phyloP scores from a whole-genome alignment of 2,797 vertebrate genomes.

The Etheostoma nigrum region DNA sequence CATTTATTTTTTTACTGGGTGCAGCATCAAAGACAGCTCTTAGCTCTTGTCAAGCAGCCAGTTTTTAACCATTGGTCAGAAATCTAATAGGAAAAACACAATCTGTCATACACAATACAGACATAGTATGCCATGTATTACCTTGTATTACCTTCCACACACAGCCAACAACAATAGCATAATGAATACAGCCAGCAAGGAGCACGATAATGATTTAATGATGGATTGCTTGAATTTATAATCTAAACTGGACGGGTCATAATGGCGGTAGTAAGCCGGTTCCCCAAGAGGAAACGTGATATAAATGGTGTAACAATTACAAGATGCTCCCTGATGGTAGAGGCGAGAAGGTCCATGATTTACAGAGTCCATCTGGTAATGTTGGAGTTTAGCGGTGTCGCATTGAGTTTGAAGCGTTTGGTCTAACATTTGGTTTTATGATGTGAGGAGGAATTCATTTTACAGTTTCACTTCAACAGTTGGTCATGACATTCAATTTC shows the following conservation, averaged over 20 bases:
- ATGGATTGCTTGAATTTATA: constrained; percentile 55
- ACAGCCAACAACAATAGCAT: constrained; percentile 49
- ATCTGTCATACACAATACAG: constrained; percentile 41
- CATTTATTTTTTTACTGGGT: constrained; percentile 37
- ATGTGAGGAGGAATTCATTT: constrained; percentile 57
- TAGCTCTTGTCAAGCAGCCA: constrained; percentile 36
- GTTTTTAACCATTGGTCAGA: constrained; percentile 50
- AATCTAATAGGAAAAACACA: constrained; percentile 60
- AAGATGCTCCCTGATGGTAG: constrained; percentile 52
- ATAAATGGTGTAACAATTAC: constrained; percentile 48
- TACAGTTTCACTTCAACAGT: constrained; percentile 47
- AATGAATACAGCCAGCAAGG: constrained; percentile 33
- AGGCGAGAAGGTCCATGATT: constrained; percentile 55
- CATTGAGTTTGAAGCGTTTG: background rate
- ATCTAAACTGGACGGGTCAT: constrained; percentile 53
- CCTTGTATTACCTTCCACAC: constrained; percentile 48
- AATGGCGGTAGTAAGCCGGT: constrained; percentile 56
- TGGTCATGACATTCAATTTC: constrained; percentile 41
- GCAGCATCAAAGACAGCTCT: constrained; percentile 34
- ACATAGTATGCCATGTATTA: background rate
- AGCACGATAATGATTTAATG: constrained; percentile 52
- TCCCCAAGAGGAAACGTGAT: constrained; percentile 59
- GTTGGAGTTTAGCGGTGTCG: constrained; percentile 24
- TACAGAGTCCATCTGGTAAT: constrained; percentile 57
- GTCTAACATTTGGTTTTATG: constrained; percentile 21